Conservation (phyloP, 2,797 vertebrate genomes). For the Sebastes flavidus region DNA sequence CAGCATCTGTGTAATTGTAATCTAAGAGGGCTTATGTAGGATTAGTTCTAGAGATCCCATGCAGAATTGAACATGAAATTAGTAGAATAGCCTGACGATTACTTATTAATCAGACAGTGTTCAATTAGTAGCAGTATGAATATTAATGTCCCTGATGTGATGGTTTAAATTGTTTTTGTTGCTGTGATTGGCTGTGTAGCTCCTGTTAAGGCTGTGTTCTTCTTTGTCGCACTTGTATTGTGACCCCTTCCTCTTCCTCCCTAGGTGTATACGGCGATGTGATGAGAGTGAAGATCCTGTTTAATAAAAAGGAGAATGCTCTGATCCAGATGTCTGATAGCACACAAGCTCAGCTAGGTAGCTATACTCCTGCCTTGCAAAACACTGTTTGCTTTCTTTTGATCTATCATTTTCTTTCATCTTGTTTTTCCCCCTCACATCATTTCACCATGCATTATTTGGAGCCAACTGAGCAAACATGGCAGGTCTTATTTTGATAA, state of each 20-base stretch:
- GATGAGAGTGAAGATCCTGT: constrained; percentile 97
- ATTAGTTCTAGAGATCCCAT: constrained; percentile 31
- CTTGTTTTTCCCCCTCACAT: not conserved
- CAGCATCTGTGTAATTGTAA: constrained; percentile 22
- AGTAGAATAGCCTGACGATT: constrained; percentile 35
- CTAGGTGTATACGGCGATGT: constrained; percentile 96
- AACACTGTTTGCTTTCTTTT: not conserved
- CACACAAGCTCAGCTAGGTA: constrained; percentile 97
- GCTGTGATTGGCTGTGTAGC: constrained; percentile 75
- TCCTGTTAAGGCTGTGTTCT: constrained; percentile 22
- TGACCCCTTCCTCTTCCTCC: constrained; percentile 52
- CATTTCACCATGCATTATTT: not conserved
- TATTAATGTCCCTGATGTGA: constrained; percentile 30
- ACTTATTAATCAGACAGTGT: constrained; percentile 5
- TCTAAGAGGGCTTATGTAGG: constrained; percentile 30
- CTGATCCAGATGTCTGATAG: constrained; percentile 96
- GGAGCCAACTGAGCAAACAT: not conserved
- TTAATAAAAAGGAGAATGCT: constrained; percentile 98
- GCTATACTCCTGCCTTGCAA: constrained; percentile 1
- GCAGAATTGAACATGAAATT: constrained; percentile 26
- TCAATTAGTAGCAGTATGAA: constrained; percentile 6
- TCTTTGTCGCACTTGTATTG: constrained; percentile 12
- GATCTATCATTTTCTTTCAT: constrained; percentile 21
- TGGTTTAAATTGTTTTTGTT: constrained; percentile 56
- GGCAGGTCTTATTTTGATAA: not conserved